Evolutionary conservation across 1,140 invertebrate species (phyloP), one percentile per base, ranked within the genome.

Genomic region (Meloidogyne floridensis): DNA sequence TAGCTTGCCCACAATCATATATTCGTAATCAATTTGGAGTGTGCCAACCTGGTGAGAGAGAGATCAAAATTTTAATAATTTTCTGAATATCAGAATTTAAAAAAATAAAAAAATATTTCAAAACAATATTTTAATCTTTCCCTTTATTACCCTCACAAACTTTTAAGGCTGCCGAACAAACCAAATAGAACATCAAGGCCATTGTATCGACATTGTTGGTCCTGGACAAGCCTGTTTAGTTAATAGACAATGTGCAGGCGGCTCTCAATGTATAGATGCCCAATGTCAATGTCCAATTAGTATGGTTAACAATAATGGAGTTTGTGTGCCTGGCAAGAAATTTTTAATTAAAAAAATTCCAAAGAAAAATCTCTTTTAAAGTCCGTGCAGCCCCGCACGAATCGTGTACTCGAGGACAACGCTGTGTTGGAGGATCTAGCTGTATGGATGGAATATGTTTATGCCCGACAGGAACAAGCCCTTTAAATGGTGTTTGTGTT

Each of bases 221-320:
- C 88, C 89, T 65, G 88, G 87, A 7, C 77, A 79, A 51, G 77
- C 75, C 0, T 89, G 88, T 75, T 15, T 82, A 11, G 89, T 90
- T n/a, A 90, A 90, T 81, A 78, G 86, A 47, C 88, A 89, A 82
- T 89, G 88, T 73, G 80, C 81, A 11, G 88, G 89, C 32, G 87
- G 89, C n/a, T 83, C 84, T 42, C 82, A 85, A 56, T 88, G 87
- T 70, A 47, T 85, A 18, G 85, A 82, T 72, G 75, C 81, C 18
- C 65, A 78, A 54, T 85, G 84, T 70, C 83, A 76, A 69, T 86
- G 85, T 70, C 85, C 85, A 32, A 51, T n/a, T 47, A 78, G 81
- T 71, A 86, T 87, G 85, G 43, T 18, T 51, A 87, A 82, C 69
- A 74, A 83, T 51, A 87, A 82, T 74, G 86, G 85, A 72, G 72